phyloP scores from a whole-genome alignment of 2,888 invertebrate genomes.

The Ischnura elegans region DNA sequence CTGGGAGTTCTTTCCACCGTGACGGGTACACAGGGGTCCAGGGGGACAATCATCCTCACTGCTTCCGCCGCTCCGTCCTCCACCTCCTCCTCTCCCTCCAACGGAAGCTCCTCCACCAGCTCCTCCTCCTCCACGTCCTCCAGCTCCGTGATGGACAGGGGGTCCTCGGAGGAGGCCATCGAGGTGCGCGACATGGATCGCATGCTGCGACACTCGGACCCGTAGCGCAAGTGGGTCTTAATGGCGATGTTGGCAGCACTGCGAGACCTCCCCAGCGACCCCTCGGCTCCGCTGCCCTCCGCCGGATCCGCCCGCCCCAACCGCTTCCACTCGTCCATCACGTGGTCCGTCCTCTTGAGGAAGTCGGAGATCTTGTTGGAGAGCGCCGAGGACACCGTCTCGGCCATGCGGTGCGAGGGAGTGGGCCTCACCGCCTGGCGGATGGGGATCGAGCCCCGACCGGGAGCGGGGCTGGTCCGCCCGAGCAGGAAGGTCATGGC shows the following conservation, averaged over 20 bases:
- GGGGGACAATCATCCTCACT: slow-evolving; percentile 73
- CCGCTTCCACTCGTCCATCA: slow-evolving; percentile 91
- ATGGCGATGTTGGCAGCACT: slow-evolving; percentile 92
- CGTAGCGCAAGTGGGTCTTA: slow-evolving; percentile 84
- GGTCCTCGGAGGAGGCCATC: slow-evolving; percentile 52
- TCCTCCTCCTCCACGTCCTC: slow-evolving; percentile 74
- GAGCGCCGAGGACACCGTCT: slow-evolving; percentile 88
- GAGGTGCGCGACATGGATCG: slow-evolving; percentile 61
- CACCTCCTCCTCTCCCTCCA: slow-evolving; percentile 74
- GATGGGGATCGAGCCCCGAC: slow-evolving; percentile 79
- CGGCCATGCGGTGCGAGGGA: slow-evolving; percentile 88
- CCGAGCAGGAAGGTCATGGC: slow-evolving; percentile 90
- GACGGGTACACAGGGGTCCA: slow-evolving; percentile 45
- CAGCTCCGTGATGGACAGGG: slow-evolving; percentile 67
- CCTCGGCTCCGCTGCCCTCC: slow-evolving; percentile 74
- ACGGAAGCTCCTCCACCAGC: slow-evolving; percentile 74
- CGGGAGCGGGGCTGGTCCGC: slow-evolving; percentile 56
- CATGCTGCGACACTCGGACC: slow-evolving; percentile 46
- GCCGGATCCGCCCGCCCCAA: slow-evolving; percentile 82
- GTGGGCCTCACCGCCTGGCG: slow-evolving; percentile 84
- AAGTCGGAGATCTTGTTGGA: slow-evolving; percentile 89
- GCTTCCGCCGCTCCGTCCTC: slow-evolving; percentile 74
- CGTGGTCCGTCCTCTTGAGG: slow-evolving; percentile 90
- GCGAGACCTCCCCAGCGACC: slow-evolving; percentile 82
- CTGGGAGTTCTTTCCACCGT: slow-evolving; percentile 59